Evolutionary conservation across 2,888 invertebrate species (phyloP), one percentile per base, ranked within the genome.

Genomic region (Hypena proboscidalis): DNA sequence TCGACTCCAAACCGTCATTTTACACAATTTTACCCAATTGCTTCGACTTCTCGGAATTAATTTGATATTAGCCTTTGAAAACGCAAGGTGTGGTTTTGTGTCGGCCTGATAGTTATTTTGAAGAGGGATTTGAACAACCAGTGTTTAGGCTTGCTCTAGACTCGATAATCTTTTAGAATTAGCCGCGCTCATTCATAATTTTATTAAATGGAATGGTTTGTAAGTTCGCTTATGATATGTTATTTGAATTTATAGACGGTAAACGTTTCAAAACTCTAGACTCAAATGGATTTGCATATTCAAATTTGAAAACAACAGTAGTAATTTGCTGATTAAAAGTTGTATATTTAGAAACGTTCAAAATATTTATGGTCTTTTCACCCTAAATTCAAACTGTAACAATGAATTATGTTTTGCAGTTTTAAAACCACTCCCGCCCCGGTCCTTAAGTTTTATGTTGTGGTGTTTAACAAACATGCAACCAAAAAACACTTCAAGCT

Each of bases 21-120:
- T 88, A 90, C 87, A 87, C 89, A 89, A 90, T 90, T 90, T 89
- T 86, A 90, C 85, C 83, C 86, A 86, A 89, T 89, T 84, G 88
- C 89, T 88, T 84, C 83, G 78, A 69, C 83, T 90, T 90, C 90
- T 83, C 60, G 76, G 90, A 90, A 90, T 90, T 90, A 90, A 90
- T 90, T 89, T 89, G 83, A 86, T 90, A 90, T 90, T 89, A 90
- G 86, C 83, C 81, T 89, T 90, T 88, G 84, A 83, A 88, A 89
- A 90, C 85, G 82, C 85, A 89, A 90, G 90, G 90, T 88, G 90
- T 86, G 88, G 88, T 87, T 86, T 81, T 75, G 79, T 79, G 74
- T 81, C 71, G 70, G 76, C 74, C 77, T 76, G 74, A 83, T 85
- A 82, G 80, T 88, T 89, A 87, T 80, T 82, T 81, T 81, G 80